phyloP scores from a whole-genome alignment of 2,113 vertebrate genomes.

The Chionodraco myersi region DNA sequence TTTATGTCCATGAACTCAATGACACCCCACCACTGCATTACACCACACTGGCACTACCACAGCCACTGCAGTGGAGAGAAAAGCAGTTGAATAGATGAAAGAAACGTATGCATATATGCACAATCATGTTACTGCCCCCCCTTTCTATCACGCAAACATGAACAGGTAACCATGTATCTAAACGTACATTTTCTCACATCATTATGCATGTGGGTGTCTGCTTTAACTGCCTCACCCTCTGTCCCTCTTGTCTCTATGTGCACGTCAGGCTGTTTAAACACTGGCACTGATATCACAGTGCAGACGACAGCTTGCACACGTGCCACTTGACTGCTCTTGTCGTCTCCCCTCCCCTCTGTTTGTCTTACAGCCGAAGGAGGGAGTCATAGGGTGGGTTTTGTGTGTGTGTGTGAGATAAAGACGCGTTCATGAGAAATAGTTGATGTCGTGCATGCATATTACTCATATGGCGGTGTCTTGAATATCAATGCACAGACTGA shows the following conservation, averaged over 20 bases:
- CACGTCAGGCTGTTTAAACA: conserved; percentile 71
- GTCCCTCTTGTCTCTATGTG: conserved; percentile 18
- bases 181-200: conserved; percentile 30
- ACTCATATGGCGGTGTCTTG: conserved; percentile 51
- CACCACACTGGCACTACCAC: conserved; percentile 60
- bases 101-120: conserved; percentile 13
- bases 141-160: neutral
- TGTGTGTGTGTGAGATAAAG: conserved; percentile 9
- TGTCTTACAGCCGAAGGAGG: conserved; percentile 67
- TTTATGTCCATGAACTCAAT: conserved; percentile 80
- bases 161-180: neutral
- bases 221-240: conserved; percentile 18
- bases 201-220: conserved; percentile 7
- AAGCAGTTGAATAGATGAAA: neutral
- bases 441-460: conserved; percentile 59
- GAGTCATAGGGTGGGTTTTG: conserved; percentile 29
- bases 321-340: conserved; percentile 75
- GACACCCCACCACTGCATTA: conserved; percentile 75
- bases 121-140: neutral
- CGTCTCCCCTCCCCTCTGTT: conserved; percentile 66
- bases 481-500: conserved; percentile 63
- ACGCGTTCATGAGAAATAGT: conserved; percentile 16
- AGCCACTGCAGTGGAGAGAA: conserved; percentile 40
- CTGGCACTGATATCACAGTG: conserved; percentile 67
- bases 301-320: conserved; percentile 79